phyloP scores from a whole-genome alignment of 2,797 vertebrate genomes.

The Etheostoma nigrum region DNA sequence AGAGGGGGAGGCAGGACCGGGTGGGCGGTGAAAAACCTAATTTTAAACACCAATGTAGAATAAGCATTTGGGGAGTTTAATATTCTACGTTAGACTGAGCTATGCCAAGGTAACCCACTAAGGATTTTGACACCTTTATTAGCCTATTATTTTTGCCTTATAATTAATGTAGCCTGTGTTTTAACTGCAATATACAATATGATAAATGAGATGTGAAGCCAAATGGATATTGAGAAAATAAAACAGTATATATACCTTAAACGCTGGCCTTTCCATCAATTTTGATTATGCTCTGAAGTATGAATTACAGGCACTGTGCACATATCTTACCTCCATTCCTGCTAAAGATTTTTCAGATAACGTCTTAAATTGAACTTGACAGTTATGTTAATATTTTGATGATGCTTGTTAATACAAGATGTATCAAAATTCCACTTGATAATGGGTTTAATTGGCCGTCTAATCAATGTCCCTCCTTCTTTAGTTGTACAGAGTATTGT shows the following conservation, averaged over 20 bases:
- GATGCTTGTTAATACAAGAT: constrained; percentile 18
- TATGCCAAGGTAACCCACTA: not conserved
- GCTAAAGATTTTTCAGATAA: constrained; percentile 3
- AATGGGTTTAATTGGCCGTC: constrained; percentile 48
- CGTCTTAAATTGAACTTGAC: constrained; percentile 8
- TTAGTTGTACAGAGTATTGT: constrained; percentile 34
- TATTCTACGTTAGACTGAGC: not conserved
- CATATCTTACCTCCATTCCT: constrained; percentile 3
- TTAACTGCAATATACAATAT: not conserved
- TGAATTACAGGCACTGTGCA: not conserved
- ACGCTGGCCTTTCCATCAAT: not conserved
- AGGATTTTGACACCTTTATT: not conserved
- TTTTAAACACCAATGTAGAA: constrained; percentile 9
- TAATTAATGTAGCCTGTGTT: not conserved
- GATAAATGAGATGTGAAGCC: not conserved
- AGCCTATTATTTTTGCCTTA: not conserved
- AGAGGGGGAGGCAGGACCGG: constrained; percentile 48
- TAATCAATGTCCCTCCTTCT: constrained; percentile 49
- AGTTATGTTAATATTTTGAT: constrained; percentile 17
- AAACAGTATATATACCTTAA: not conserved
- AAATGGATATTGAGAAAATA: not conserved
- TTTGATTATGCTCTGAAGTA: not conserved
- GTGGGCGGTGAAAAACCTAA: constrained; percentile 68
- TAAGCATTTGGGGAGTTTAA: not conserved
- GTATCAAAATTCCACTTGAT: constrained; percentile 24